A percentile compares a stretch with the other conserved stretches of the same genome.
phyloP scores from a whole-genome alignment of 2,888 invertebrate species.

The Tenthredo amoena region DNA sequence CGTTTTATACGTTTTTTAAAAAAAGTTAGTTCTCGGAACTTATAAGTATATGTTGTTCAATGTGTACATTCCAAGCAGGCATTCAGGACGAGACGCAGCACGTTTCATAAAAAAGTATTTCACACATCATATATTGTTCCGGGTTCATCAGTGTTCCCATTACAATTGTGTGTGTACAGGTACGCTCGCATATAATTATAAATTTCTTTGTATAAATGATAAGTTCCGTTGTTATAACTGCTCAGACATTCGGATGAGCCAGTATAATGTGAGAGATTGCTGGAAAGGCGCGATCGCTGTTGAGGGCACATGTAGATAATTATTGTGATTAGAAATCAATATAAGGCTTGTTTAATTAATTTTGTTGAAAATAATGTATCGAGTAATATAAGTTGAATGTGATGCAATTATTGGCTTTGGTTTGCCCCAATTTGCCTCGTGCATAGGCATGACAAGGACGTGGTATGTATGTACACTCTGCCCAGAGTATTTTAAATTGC shows the following conservation, averaged over 20 bases:
- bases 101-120: neutral
- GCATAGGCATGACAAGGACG: neutral
- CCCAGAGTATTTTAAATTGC: neutral
- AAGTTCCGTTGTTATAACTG: neutral
- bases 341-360: neutral
- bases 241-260: neutral
- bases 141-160: neutral
- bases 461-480: neutral
- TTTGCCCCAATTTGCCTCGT: neutral
- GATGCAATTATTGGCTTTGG: neutral
- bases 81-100: neutral
- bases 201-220: neutral
- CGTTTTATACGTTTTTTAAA: neutral
- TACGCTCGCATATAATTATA: neutral
- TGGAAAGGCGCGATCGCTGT: neutral
- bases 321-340: neutral
- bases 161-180: neutral
- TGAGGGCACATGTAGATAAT: neutral
- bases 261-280: neutral
- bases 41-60: neutral
- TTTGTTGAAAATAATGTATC: neutral
- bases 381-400: neutral
- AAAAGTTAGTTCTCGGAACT: neutral
- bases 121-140: neutral
- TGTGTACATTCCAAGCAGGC: conserved; percentile 5